Evolutionary conservation across 2,888 invertebrate genomes (phyloP), one percentile per base, ranked within the genome.

Genomic region (Andrena fulva): DNA sequence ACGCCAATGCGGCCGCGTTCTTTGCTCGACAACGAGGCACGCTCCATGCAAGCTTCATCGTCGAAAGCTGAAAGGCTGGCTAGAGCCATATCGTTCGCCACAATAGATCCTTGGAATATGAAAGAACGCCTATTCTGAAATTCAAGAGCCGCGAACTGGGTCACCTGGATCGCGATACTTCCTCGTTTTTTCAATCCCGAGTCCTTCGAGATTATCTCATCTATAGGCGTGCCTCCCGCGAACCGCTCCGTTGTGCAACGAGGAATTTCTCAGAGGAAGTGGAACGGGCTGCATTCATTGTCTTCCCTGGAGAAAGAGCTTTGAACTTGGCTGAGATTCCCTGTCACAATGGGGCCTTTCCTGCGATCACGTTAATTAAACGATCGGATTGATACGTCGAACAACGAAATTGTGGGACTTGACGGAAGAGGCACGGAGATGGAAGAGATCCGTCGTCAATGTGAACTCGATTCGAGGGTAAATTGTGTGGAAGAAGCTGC

Each of bases 71-170:
- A 56, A 79, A 60, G 60, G 52, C 62, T 10, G 27, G 20, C 27
- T 56, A 16, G 76, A 48, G 52, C 27, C 52, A 63, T 72, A 79
- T 76, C 63, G 62, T 54, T 70, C n/a, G n/a, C 83, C 84, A 70
- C 80, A 66, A 76, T 73, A 70, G 63, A 74, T 81, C 75, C 77
- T 77, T 74, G 78, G 54, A 59, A 24, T 60, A 52, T 64, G 76
- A 79, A 76, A 70, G 85, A 82, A 78, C 84, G 81, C 74, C 82
- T 74, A 88, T 87, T 90, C 84, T 78, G 88, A 89, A 86, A 86
- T 83, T 78, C 56, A 77, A 89, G 81, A 86, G 81, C 84, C 42
- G 82, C 80, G 81, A 86, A 89, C 75, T 84, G 85, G 84, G 88
- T 86, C 88, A 82, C 66, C 67, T 73, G 77, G 85, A 84, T 88